Percentiles rank a stretch among this genome's conserved stretches.
These are phyloP conservation scores for Ophion obscuratus DNA, from an alignment of 2,888 invertebrate species.

Conservation along the genomic window DNA sequence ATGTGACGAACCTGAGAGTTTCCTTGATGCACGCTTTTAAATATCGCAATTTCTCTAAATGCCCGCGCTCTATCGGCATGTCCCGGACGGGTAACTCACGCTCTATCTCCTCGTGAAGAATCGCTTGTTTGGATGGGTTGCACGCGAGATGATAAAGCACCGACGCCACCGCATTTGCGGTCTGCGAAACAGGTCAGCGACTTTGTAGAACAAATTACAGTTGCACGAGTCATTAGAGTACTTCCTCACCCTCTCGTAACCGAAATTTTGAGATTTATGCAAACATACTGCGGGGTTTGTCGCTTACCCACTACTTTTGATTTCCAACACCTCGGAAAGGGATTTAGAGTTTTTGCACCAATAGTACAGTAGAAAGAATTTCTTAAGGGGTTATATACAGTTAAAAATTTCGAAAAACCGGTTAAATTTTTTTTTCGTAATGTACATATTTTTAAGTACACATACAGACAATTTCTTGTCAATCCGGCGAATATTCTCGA, in stretches of 20 bases:
- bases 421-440: no score
- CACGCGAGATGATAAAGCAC: slow-evolving; percentile 89
- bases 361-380: no score
- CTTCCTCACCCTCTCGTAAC: not conserved
- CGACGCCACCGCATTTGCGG: slow-evolving; percentile 91
- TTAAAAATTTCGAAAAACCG: no score
- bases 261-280: not conserved
- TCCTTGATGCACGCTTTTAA: slow-evolving; percentile 91
- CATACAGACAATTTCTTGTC: no score
- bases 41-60: slow-evolving; percentile 88
- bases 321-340: no score
- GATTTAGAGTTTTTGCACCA: no score
- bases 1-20: slow-evolving; percentile 86
- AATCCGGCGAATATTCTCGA: no score
- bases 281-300: not conserved
- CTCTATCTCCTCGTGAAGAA: slow-evolving; percentile 86
- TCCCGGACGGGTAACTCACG: slow-evolving; percentile 84
- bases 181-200: slow-evolving; percentile 84
- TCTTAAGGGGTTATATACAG: no score
- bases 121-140: slow-evolving; percentile 88
- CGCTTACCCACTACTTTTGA: no score
- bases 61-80: slow-evolving; percentile 85
- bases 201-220: slow-evolving; percentile 48
- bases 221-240: slow-evolving; percentile 15
- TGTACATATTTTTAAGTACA: no score